phyloP scores from a whole-genome alignment of 2,888 invertebrate species.

The Acleris cristana region DNA sequence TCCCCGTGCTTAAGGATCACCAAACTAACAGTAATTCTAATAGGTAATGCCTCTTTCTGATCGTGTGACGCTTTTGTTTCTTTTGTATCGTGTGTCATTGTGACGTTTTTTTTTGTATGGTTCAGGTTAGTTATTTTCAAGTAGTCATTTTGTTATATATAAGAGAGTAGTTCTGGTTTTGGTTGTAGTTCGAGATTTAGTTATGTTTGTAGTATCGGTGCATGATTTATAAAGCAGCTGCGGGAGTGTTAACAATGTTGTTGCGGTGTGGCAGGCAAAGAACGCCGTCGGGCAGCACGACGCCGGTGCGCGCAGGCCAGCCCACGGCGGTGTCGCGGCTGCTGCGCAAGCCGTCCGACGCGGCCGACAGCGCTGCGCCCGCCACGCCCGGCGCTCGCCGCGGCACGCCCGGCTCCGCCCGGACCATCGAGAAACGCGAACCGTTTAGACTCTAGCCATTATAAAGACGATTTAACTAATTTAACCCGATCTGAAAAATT shows the following conservation, averaged over 20 bases:
- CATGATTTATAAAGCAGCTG: conserved; percentile 41
- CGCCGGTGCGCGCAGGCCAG: conserved; percentile 86
- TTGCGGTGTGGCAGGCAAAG: conserved; percentile 83
- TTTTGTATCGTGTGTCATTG: conserved; percentile 42
- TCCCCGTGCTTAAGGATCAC: conserved; percentile 79
- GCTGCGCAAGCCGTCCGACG: conserved; percentile 87
- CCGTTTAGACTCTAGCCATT: conserved; percentile 88
- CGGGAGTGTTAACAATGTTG: conserved; percentile 39
- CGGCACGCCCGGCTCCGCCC: conserved; percentile 69
- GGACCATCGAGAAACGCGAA: conserved; percentile 85
- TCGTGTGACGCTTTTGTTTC: conserved; percentile 45
- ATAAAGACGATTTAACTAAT: conserved; percentile 37
- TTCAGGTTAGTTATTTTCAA: conserved; percentile 12
- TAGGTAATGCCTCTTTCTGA: conserved; percentile 67
- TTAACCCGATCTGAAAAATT: conserved; percentile 37
- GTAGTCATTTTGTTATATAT: not conserved
- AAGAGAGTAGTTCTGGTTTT: conserved; percentile 28
- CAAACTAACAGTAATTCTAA: conserved; percentile 77
- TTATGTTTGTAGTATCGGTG: conserved; percentile 25
- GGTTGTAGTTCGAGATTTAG: conserved; percentile 18
- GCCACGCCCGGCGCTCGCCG: conserved; percentile 71
- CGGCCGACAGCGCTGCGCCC: conserved; percentile 86
- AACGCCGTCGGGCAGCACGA: conserved; percentile 90
- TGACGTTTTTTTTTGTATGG: conserved; percentile 39
- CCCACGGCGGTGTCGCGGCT: conserved; percentile 86